Percentiles rank a stretch among this genome's conserved stretches.
Evolutionary conservation across 2,888 invertebrate genomes (phyloP).

Genomic region (Lottia scabra): DNA sequence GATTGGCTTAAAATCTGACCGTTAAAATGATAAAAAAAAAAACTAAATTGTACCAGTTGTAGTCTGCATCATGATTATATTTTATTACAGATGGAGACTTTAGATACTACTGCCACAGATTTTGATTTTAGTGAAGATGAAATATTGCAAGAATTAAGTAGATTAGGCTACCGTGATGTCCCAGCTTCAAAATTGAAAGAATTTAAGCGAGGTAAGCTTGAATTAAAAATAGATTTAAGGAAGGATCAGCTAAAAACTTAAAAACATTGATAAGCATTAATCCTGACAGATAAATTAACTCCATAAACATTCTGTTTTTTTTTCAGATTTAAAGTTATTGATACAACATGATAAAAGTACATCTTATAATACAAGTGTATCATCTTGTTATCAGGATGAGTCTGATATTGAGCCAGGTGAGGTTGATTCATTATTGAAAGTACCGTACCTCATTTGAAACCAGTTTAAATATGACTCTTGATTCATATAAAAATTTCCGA

Average conservation of each 20-base stretch:
- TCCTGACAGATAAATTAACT: too few species aligned
- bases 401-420: neutral
- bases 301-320: neutral
- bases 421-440: too few species aligned
- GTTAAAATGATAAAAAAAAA: too few species aligned
- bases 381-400: slow-evolving; percentile 37
- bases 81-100: slow-evolving; percentile 14
- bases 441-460: too few species aligned
- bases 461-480: too few species aligned
- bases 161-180: slow-evolving; percentile 65
- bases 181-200: slow-evolving; percentile 56
- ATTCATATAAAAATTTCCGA: too few species aligned
- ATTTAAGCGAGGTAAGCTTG: slow-evolving; percentile 63
- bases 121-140: slow-evolving; percentile 65
- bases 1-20: too few species aligned
- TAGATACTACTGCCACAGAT: neutral
- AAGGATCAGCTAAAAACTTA: too few species aligned
- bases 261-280: too few species aligned
- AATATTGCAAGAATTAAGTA: slow-evolving; percentile 63
- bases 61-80: too few species aligned
- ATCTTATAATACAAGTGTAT: slow-evolving; percentile 50
- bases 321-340: slow-evolving; percentile 51
- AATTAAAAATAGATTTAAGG: too few species aligned
- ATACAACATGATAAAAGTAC: slow-evolving; percentile 51
- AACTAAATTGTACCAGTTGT: too few species aligned